These are phyloP conservation scores for Sebastes hubbsi DNA, from an alignment of 2,797 vertebrate species.

Conservation along the genomic window DNA sequence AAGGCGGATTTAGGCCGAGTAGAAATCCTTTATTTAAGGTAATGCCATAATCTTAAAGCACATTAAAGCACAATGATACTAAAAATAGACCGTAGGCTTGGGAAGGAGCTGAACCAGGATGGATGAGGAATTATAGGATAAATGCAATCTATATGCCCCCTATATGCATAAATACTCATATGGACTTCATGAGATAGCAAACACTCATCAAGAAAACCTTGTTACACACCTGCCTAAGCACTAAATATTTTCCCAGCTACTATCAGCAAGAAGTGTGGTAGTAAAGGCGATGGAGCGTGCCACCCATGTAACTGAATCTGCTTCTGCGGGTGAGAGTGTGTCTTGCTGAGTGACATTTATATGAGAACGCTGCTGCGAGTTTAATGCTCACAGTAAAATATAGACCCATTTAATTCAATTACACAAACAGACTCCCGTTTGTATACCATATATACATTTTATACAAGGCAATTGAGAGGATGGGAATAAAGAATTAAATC, in stretches of 20 bases:
- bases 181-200: conserved; percentile 9
- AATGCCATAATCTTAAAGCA: not conserved
- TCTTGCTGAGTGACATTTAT: conserved; percentile 25
- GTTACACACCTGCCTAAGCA: conserved; percentile 45
- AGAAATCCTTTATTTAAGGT: conserved; percentile 2
- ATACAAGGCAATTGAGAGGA: not conserved
- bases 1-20: not conserved
- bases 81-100: conserved; percentile 22
- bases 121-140: conserved; percentile 21
- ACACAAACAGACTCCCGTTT: conserved; percentile 5
- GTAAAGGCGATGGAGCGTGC: conserved; percentile 17
- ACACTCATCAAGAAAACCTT: conserved; percentile 34
- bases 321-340: not conserved
- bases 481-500: conserved; percentile 1
- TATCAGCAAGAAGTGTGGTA: conserved; percentile 18
- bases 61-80: conserved; percentile 5
- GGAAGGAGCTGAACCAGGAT: not conserved
- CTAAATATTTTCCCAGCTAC: conserved; percentile 24
- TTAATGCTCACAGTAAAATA: conserved; percentile 7
- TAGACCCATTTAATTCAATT: conserved; percentile 38
- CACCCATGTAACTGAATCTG: conserved; percentile 8
- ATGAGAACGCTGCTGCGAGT: not conserved
- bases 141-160: not conserved
- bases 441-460: not conserved
- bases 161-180: not conserved